These are phyloP conservation scores for Acanthiza pusilla DNA, from an alignment of 2,797 vertebrate genomes.

Conservation along the genomic window DNA sequence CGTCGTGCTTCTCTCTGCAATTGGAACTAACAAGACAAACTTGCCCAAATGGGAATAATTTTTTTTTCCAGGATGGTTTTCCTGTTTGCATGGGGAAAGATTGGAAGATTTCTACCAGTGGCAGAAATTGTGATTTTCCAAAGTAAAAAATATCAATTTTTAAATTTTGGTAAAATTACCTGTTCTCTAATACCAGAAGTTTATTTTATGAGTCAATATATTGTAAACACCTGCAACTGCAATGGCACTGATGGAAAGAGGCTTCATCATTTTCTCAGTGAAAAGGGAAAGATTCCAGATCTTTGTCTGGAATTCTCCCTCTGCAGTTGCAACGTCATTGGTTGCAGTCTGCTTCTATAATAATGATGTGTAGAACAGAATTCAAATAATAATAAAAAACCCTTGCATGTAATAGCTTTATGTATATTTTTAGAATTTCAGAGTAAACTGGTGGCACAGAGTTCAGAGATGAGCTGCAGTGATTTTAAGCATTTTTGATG, in stretches of 20 bases:
- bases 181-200: not conserved
- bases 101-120: not conserved
- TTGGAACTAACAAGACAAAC: constrained; percentile 1
- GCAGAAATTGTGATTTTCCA: not conserved
- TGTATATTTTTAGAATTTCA: not conserved
- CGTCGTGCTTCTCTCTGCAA: not conserved
- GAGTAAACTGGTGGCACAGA: not conserved
- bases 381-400: not conserved
- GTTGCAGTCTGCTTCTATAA: not conserved
- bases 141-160: not conserved
- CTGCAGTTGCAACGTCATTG: not conserved
- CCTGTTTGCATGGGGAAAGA: not conserved
- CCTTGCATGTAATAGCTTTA: no score
- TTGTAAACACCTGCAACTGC: not conserved
- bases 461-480: not conserved
- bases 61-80: not conserved
- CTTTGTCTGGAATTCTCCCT: not conserved
- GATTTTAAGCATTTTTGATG: not conserved
- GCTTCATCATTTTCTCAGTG: not conserved
- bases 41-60: not conserved
- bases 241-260: not conserved
- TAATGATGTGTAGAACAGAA: not conserved
- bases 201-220: not conserved
- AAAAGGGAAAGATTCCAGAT: not conserved
- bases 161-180: not conserved